Evolutionary conservation across 2,888 invertebrate species (phyloP), one percentile per base, ranked within the genome.

Genomic region (Empis stercorea): DNA sequence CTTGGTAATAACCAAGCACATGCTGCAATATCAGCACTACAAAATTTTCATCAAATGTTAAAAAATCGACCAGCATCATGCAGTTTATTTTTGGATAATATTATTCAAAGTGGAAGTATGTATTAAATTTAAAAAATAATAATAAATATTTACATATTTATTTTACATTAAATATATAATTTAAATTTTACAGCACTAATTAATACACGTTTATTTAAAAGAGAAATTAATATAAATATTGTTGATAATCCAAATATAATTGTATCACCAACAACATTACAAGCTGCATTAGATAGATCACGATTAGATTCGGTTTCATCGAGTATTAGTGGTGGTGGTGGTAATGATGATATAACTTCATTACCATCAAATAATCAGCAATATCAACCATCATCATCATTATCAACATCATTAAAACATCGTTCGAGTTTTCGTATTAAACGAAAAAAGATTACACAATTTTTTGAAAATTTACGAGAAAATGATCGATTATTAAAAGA

Each of bases 1-100:
- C 75, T 74, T 44, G 83, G 83, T n/a, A 78, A 80, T 60, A 84
- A 86, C 44, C 84, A 83, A 61, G 93, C 93, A 0, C 73, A 85
- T 51, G 80, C 84, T 15, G 91, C 93, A 0, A 80, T 93, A 30
- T 81, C 83, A 1, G 87, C 88, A 5, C 64, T 94, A 41, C 78
- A 83, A 43, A 76, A 84, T 46, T 78, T 92, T 53, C 84, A 87
- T 68, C 80, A 79, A 57, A 78, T 88, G 74, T 76, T 88, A 62
- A 85, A 86, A 54, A 79, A 84, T 48, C 76, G 88, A 39, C 86
- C 87, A 10, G 82, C 85, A 0, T 85, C 87, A 10, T 81, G 81
- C 59, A 89, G 88, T 63, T 72, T 93, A 44, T 87, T 87, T 70
- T 74, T 91, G 56, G 86, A 87, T 69, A 84, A 83, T 61, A 77